These are phyloP conservation scores for Trisateles emortualis DNA, from an alignment of 2,888 invertebrate genomes.

Conservation along the genomic window DNA sequence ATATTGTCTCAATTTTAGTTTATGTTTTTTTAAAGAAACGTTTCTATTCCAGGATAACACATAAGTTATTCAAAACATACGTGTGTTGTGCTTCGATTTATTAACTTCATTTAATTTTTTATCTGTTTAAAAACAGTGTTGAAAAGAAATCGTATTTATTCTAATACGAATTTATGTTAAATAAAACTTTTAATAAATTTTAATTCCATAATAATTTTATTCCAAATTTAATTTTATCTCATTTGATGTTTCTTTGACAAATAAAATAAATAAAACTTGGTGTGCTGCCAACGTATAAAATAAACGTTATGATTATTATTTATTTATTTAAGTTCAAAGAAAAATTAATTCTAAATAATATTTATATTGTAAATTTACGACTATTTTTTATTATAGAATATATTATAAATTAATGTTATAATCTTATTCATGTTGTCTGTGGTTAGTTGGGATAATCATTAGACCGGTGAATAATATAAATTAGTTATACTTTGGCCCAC, in stretches of 20 bases:
- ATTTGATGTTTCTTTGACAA: conserved; percentile 27
- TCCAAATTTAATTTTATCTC: not conserved
- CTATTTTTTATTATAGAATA: conserved; percentile 7
- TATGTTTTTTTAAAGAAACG: too few species aligned
- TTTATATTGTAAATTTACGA: conserved; percentile 25
- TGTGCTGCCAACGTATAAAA: conserved; percentile 27
- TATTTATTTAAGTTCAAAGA: conserved; percentile 37
- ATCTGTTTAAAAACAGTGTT: too few species aligned
- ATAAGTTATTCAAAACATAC: too few species aligned
- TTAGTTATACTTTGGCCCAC: not conserved
- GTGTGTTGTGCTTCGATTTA: too few species aligned
- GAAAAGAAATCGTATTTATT: too few species aligned
- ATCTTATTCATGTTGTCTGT: conserved; percentile 9
- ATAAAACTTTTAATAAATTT: not conserved
- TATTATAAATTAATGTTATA: conserved; percentile 17
- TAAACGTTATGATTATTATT: conserved; percentile 22
- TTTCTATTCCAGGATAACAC: too few species aligned
- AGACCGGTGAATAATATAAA: not conserved
- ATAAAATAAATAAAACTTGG: conserved; percentile 15
- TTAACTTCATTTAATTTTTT: too few species aligned
- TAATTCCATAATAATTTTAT: not conserved
- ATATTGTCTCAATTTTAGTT: too few species aligned
- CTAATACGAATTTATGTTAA: too few species aligned
- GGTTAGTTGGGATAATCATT: not conserved
- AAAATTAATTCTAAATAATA: conserved; percentile 12